Percentiles rank a stretch among this genome's conserved stretches.
Evolutionary conservation across 2,113 vertebrate species (phyloP).

Genomic region (Oreochromis tanganicae): DNA sequence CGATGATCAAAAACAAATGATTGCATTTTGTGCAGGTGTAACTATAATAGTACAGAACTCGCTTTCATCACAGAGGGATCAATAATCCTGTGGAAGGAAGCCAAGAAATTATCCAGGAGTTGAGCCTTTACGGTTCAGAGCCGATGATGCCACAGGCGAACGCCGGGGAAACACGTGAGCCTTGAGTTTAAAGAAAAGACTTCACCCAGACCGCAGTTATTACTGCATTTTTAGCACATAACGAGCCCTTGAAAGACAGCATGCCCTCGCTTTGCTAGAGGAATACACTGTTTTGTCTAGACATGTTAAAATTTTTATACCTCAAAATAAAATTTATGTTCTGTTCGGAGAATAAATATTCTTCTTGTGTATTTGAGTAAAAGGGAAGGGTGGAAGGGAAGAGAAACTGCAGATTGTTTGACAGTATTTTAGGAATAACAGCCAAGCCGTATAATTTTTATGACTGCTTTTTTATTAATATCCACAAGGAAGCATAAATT

Average conservation of each 20-base stretch:
- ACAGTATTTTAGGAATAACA: slow-evolving; percentile 24
- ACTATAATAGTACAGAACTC: slow-evolving; percentile 48
- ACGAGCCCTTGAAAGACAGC: slow-evolving; percentile 38
- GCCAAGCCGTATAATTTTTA: slow-evolving; percentile 6
- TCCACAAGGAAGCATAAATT: slow-evolving; percentile 45
- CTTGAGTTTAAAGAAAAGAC: slow-evolving; percentile 59
- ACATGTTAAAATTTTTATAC: slow-evolving; percentile 52
- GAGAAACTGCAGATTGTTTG: not conserved
- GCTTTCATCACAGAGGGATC: slow-evolving; percentile 63
- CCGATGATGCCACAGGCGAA: slow-evolving; percentile 36
- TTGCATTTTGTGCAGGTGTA: slow-evolving; percentile 25
- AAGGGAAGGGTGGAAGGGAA: not conserved
- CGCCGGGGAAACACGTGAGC: slow-evolving; percentile 13
- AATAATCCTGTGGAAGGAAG: slow-evolving; percentile 56
- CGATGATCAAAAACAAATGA: slow-evolving; percentile 57
- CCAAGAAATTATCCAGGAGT: slow-evolving; percentile 53
- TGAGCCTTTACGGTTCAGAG: slow-evolving; percentile 37
- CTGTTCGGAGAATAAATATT: slow-evolving; percentile 27
- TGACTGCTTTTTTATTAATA: slow-evolving; percentile 40
- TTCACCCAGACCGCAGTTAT: slow-evolving; percentile 33
- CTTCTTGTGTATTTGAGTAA: not conserved
- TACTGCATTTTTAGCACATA: slow-evolving; percentile 36
- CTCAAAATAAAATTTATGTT: slow-evolving; percentile 35
- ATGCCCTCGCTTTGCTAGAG: not conserved
- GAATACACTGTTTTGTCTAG: slow-evolving; percentile 41